Evolutionary conservation across 2,888 invertebrate species (phyloP), one percentile per base, ranked within the genome.

Genomic region (Agrypnus murinus): DNA sequence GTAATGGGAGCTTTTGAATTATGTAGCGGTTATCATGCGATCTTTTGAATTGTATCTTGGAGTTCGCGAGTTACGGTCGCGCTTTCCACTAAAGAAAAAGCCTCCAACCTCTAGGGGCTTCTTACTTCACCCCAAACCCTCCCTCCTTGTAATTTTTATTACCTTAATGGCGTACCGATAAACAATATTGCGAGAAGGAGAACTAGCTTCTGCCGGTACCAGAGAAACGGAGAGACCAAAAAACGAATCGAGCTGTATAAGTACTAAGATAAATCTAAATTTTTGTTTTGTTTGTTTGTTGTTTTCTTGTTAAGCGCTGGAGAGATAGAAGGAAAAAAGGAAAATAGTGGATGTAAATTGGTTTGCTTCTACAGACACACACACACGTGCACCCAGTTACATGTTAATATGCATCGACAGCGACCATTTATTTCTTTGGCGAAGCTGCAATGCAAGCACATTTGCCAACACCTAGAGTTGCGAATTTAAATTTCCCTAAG

Each of bases 401-500:
- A 70, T 70, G 69, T 72, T 75, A 74, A 78, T 71, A 65, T 69
- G 71, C 74, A 77, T 79, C 74, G 78, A 79, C 79, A 78, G 75
- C 69, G 74, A 74, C 74, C 78, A 78, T 80, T 78, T 80, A 78
- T 80, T 78, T 64, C 63, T 72, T 77, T 67, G 72, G 73, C 69
- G 64, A 66, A 64, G 73, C 65, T 71, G 74, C 74, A 76, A 68
- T 65, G 76, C 74, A 73, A 71, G 74, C 73, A 74, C 79, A 78
- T 80, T 80, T 78, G 77, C 78, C 77, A 78, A 79, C 79, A 79
- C 77, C 79, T 78, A 77, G 71, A 74, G 73, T 72, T 74, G 75
- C 76, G 76, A 78, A 78, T 80, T 79, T 77, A 79, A 80, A 80
- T 80, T 79, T 80, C 79, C 79, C 80, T 19, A 73, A 78, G 79